Base-by-base conservation (phyloP, 2,113 vertebrate genomes). In the Eurystomus gularis region DNA sequence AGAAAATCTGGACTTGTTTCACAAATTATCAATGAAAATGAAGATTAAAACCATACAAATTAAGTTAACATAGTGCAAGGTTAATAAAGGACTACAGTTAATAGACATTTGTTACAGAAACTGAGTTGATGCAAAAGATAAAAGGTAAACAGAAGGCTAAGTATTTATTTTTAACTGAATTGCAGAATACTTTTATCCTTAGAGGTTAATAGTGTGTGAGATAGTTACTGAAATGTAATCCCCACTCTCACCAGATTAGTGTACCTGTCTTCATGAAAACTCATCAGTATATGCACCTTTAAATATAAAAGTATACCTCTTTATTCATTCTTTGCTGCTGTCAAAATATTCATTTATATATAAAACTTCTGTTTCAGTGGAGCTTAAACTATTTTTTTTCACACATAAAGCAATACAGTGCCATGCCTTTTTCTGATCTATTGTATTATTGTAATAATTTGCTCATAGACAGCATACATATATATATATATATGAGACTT, bases 401-500 rank as follows among this genome's bases (percentile, higher is more conserved):
- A 13, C 7, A 42, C 68, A 42, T 20, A 64, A 76, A 86, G 14
- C 1, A 11, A 29, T 75, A 51, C 6, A 62, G 6, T 17, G 15
- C 28, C 18, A 31, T 17, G 4, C 6, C 1, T 12, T 66, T 83
- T 80, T 84, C 13, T 49, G 39, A 26, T 62, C 37, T 75, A 17
- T 16, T 75, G 7, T 31, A 19, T 48, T 73, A 39, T 39, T 86
- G 6, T 24, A 42, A 24, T 33, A n/a, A 17, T 82, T 92, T 90
- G 1, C 11, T 65, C 10, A 60, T 1, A 37, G 26, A 9, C 7
- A 55, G 55, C 17, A 68, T 9, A 73, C 68, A 11, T 21, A 29
- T 8, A 39, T 71, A 25, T 35, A 21, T n/a, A 10, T 71, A 40
- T 19, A 7, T 7, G 6, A 4, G 0, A 1, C 0, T 2, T 21